phyloP scores from a whole-genome alignment of 1,140 invertebrate species.

The Drosophila oshimai region DNA sequence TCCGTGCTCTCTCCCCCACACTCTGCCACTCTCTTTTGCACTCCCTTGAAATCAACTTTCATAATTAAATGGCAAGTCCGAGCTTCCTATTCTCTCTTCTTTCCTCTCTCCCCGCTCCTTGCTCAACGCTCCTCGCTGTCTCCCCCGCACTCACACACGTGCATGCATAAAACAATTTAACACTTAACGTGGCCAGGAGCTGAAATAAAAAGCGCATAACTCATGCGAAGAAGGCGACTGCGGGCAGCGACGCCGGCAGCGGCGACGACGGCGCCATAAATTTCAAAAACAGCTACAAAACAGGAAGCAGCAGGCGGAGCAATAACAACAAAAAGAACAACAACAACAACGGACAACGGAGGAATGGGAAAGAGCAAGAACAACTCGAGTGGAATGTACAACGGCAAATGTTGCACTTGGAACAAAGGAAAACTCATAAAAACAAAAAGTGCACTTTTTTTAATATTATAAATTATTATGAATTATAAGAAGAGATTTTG shows the following conservation, averaged over 20 bases:
- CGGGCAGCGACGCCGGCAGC: conserved; percentile 5
- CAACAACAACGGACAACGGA: conserved; percentile 3
- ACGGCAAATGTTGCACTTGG: neutral
- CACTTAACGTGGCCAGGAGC: conserved; percentile 64
- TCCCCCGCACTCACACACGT: conserved; percentile 16
- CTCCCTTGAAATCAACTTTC: conserved; percentile 31
- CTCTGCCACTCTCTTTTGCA: neutral
- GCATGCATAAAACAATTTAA: conserved; percentile 73
- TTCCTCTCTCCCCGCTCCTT: neutral
- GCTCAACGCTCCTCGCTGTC: neutral
- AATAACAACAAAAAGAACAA: conserved; percentile 12
- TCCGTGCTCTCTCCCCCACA: neutral
- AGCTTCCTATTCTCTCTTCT: neutral
- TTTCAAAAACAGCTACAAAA: conserved; percentile 63
- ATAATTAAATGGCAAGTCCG: conserved; percentile 59
- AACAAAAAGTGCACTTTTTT: too few relatives aligned
- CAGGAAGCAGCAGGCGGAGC: conserved; percentile 51
- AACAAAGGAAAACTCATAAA: too few relatives aligned
- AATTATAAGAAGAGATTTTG: too few relatives aligned
- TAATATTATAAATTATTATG: too few relatives aligned
- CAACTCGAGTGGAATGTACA: conserved; percentile 32
- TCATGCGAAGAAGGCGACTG: conserved; percentile 34
- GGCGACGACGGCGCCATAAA: conserved; percentile 51
- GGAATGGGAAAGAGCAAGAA: conserved; percentile 1
- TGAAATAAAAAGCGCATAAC: conserved; percentile 55